phyloP scores from a whole-genome alignment of 2,113 vertebrate species.

The Aptenodytes forsteri region DNA sequence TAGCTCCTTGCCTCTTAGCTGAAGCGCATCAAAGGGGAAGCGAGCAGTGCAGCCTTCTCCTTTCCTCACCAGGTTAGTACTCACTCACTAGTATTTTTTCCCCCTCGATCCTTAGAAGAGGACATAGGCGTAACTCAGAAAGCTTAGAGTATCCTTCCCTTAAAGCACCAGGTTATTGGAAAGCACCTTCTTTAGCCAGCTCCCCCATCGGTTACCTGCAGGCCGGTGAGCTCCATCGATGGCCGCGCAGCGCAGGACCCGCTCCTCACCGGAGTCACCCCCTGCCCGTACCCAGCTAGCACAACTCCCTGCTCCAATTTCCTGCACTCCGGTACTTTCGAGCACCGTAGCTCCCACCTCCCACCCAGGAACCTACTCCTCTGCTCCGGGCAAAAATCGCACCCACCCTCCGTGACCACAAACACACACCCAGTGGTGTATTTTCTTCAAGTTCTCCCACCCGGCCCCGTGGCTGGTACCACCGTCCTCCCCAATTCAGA shows the following conservation, averaged over 20 bases:
- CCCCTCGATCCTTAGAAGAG: background rate
- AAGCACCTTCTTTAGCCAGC: background rate
- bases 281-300: background rate
- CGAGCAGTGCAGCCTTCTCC: background rate
- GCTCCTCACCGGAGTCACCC: background rate
- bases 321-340: rapidly evolving
- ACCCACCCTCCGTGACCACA: background rate
- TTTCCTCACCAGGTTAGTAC: background rate
- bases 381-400: background rate
- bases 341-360: background rate
- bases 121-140: background rate
- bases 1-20: background rate
- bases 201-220: background rate
- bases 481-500: background rate
- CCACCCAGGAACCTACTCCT: background rate
- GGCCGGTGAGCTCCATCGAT: rapidly evolving
- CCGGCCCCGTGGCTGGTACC: background rate
- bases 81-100: background rate
- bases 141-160: background rate
- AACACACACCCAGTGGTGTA: no score
- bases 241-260: rapidly evolving
- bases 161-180: background rate
- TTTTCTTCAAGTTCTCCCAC: background rate
- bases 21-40: background rate
- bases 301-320: background rate